Conservation (phyloP, 2,113 vertebrate genomes). For the Tyto alba region DNA sequence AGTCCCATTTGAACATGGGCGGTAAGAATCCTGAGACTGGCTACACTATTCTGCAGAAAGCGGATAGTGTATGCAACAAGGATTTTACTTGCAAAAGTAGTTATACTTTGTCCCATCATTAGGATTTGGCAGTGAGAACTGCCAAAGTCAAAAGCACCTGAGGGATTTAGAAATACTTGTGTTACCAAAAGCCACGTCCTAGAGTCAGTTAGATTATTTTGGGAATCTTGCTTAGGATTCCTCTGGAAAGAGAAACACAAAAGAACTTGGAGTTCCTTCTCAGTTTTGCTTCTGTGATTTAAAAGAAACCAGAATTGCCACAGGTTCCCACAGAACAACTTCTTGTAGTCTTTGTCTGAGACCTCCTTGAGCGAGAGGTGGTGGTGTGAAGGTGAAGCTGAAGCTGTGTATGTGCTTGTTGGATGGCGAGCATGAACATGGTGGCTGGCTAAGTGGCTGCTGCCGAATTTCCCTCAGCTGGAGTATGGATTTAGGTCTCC, state of each 20-base stretch:
- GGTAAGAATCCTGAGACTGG: not conserved
- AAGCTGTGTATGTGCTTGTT: not conserved
- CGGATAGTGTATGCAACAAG: not conserved
- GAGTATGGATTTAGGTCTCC: not conserved
- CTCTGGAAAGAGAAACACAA: not conserved
- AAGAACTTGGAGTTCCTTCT: not conserved
- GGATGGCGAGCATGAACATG: not conserved
- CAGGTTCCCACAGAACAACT: not conserved
- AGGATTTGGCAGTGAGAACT: not conserved
- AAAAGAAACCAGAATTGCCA: not conserved
- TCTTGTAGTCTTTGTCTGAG: not conserved
- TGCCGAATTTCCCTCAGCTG: not conserved
- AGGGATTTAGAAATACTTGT: not conserved
- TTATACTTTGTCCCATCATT: not conserved
- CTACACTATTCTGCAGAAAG: not conserved
- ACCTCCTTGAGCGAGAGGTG: not conserved
- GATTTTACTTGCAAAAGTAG: not conserved
- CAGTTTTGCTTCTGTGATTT: not conserved
- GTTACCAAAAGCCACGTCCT: not conserved
- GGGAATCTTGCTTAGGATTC: not conserved
- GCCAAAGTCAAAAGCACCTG: not conserved
- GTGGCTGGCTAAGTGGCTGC: not conserved
- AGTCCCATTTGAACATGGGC: not conserved
- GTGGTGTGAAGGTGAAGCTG: not conserved
- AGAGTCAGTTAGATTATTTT: not conserved